These are phyloP conservation scores for Bubalus kerabau DNA, from an alignment of 2,113 vertebrate species.

Conservation along the genomic window DNA sequence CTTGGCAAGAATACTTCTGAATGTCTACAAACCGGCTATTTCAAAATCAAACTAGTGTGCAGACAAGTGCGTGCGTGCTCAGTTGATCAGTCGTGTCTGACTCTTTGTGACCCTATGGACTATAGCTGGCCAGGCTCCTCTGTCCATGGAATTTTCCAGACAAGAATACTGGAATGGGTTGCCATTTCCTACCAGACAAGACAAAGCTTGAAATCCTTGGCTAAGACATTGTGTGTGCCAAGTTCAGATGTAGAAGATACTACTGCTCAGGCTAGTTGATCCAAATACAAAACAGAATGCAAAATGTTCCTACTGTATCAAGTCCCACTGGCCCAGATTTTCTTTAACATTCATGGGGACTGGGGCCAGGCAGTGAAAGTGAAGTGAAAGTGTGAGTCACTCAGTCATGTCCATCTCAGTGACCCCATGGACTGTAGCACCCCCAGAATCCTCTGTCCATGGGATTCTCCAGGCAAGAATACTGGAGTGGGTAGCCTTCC, in stretches of 20 bases:
- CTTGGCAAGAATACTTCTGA: neutral
- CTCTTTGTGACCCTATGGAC: neutral
- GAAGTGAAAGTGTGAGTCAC: neutral
- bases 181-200: neutral
- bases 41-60: neutral
- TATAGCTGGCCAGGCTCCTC: neutral
- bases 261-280: neutral
- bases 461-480: neutral
- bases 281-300: neutral
- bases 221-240: neutral
- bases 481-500: neutral
- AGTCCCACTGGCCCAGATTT: neutral
- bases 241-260: neutral
- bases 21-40: neutral
- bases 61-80: neutral
- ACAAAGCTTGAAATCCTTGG: neutral
- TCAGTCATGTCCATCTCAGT: neutral
- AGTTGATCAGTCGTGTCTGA: neutral
- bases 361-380: neutral
- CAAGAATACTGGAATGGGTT: neutral
- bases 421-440: neutral
- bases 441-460: neutral
- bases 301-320: neutral
- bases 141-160: neutral
- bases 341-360: neutral